A percentile compares a stretch with the other conserved stretches of the same genome.
Conservation (phyloP, 2,797 vertebrate genomes). For the Platyrinchus mystaceus region DNA sequence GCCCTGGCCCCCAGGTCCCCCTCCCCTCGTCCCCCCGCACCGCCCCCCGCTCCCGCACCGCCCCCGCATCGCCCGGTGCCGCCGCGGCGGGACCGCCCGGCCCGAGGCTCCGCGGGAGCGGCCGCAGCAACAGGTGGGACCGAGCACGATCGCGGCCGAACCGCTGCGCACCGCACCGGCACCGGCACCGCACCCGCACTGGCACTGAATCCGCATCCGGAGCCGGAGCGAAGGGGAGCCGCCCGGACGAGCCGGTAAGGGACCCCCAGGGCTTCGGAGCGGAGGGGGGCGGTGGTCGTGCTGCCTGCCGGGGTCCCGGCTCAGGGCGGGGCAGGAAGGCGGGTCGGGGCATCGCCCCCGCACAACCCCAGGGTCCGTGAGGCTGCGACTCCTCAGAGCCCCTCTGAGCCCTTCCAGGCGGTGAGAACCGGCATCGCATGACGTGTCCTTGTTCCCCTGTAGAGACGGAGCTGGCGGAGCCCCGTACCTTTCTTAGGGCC, state of each 20-base stretch:
- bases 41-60: not conserved
- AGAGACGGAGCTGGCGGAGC: not conserved
- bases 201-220: not conserved
- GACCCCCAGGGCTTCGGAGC: too few relatives aligned
- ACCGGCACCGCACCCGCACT: not conserved
- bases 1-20: too few relatives aligned
- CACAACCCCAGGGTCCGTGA: too few relatives aligned
- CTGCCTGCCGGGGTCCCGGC: not conserved
- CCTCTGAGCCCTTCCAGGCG: not conserved
- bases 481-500: fast-evolving
- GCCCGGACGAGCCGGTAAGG: not conserved
- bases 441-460: not conserved
- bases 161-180: not conserved
- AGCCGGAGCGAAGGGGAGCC: not conserved
- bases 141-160: not conserved
- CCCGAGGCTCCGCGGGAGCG: not conserved
- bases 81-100: not conserved
- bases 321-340: not conserved
- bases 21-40: not conserved
- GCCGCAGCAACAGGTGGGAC: not conserved
- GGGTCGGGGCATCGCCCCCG: not conserved
- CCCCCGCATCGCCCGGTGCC: not conserved
- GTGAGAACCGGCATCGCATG: fast-evolving
- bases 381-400: not conserved
- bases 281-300: not conserved